phyloP scores from a whole-genome alignment of 2,888 invertebrate species.

The Coremacera marginata region DNA sequence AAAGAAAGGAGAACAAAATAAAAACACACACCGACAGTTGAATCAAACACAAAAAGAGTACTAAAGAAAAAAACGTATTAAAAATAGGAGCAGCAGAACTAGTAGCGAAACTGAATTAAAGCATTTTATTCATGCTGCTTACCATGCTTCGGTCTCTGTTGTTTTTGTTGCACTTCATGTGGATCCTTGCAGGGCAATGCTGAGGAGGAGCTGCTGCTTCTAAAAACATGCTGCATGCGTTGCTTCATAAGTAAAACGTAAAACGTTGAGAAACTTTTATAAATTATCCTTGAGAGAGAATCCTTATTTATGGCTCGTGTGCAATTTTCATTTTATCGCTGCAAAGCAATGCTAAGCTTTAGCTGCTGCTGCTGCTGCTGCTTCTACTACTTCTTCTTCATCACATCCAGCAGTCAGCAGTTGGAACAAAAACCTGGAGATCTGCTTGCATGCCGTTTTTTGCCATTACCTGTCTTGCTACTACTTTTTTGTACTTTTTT shows the following conservation, averaged over 20 bases:
- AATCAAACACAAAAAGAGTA: background rate
- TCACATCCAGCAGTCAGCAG: constrained; percentile 40
- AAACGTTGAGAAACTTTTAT: constrained; percentile 66
- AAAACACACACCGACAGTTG: constrained; percentile 17
- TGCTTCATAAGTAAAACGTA: constrained; percentile 57
- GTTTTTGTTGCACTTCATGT: background rate
- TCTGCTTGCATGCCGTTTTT: background rate
- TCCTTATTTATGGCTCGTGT: constrained; percentile 69
- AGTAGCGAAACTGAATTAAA: constrained; percentile 11
- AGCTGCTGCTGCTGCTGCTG: constrained; percentile 49
- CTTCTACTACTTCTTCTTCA: background rate
- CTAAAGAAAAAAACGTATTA: background rate
- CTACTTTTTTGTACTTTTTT: background rate
- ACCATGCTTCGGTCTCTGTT: no score
- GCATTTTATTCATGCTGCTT: background rate
- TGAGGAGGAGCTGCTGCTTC: background rate
- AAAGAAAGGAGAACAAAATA: background rate
- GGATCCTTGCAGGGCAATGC: background rate
- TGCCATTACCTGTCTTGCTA: background rate
- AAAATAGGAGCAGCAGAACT: background rate
- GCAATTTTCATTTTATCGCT: constrained; percentile 70
- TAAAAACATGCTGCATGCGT: constrained; percentile 28
- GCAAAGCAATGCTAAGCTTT: constrained; percentile 64
- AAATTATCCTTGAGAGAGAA: constrained; percentile 69
- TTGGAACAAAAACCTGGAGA: background rate